Conservation (phyloP, 1,140 invertebrate genomes). For the Cyclargus thomasi region DNA sequence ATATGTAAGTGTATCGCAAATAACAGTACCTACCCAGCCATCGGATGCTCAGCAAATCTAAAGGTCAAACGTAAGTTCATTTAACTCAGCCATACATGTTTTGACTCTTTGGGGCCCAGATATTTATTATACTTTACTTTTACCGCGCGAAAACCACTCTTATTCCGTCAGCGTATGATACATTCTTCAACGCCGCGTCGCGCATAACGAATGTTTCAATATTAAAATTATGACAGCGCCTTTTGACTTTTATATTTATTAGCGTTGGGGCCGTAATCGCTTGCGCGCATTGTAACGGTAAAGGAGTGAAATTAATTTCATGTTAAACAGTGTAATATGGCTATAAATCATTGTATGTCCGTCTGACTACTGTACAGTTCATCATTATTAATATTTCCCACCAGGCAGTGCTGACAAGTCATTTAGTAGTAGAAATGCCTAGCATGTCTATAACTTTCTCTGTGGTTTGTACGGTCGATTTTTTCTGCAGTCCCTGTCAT, state of each 20-base stretch:
- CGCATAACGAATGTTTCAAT: background rate
- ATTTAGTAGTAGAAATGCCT: background rate
- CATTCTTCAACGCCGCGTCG: background rate
- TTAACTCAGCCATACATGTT: conserved; percentile 43
- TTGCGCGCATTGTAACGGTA: conserved; percentile 3
- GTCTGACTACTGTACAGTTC: conserved; percentile 6
- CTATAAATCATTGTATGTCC: background rate
- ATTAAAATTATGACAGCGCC: conserved; percentile 11
- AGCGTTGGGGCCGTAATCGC: background rate
- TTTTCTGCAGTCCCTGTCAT: background rate
- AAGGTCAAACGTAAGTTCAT: conserved; percentile 55
- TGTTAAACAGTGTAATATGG: conserved; percentile 4
- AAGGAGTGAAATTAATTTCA: conserved; percentile 15
- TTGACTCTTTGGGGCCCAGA: conserved; percentile 27
- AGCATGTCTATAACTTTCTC: background rate
- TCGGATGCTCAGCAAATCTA: conserved; percentile 26
- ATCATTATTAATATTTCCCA: conserved; percentile 1
- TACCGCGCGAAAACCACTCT: background rate
- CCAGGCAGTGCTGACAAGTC: background rate
- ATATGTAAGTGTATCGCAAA: background rate
- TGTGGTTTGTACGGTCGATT: background rate
- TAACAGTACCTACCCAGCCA: conserved; percentile 5
- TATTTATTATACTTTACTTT: conserved; percentile 6
- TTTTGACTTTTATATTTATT: conserved; percentile 13
- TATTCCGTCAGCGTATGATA: background rate